A percentile compares a stretch with the other conserved stretches of the same genome.
Evolutionary conservation across 2,113 vertebrate genomes (phyloP).

Genomic region (Zosterops japonicus): DNA sequence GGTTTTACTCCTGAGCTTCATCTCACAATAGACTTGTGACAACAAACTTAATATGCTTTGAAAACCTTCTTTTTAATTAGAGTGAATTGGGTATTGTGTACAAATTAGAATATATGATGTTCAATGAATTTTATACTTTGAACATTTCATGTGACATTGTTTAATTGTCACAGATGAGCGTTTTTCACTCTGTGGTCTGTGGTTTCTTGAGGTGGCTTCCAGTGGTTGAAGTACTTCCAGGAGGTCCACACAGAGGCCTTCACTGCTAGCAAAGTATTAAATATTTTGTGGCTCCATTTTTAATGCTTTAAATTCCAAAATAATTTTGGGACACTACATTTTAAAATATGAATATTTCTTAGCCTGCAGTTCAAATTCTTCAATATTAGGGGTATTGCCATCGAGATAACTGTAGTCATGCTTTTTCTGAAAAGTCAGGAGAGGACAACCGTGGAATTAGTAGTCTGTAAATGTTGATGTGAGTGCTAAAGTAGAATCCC

Average conservation of each 20-base stretch:
- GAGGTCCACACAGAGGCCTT: background rate
- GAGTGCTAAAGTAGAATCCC: background rate
- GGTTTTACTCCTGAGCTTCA: background rate
- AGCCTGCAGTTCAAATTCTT: background rate
- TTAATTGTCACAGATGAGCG: background rate
- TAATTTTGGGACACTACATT: background rate
- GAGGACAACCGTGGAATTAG: background rate
- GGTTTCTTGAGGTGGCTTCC: background rate
- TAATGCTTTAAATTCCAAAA: background rate
- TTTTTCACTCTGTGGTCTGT: background rate
- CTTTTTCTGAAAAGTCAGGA: background rate
- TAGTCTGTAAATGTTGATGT: background rate
- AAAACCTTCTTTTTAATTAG: background rate
- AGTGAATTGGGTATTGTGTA: background rate
- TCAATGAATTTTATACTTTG: background rate
- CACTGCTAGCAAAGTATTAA: background rate
- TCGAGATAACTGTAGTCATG: fast-evolving
- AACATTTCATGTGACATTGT: background rate
- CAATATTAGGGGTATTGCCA: background rate
- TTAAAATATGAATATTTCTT: background rate
- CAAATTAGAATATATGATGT: background rate
- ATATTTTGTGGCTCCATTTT: background rate
- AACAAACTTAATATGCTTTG: background rate
- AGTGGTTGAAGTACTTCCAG: background rate
- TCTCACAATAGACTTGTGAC: background rate